A percentile compares a stretch with the other conserved stretches of the same genome.
Evolutionary conservation across 1,140 invertebrate species (phyloP).

Genomic region (Scylla paramamosain): DNA sequence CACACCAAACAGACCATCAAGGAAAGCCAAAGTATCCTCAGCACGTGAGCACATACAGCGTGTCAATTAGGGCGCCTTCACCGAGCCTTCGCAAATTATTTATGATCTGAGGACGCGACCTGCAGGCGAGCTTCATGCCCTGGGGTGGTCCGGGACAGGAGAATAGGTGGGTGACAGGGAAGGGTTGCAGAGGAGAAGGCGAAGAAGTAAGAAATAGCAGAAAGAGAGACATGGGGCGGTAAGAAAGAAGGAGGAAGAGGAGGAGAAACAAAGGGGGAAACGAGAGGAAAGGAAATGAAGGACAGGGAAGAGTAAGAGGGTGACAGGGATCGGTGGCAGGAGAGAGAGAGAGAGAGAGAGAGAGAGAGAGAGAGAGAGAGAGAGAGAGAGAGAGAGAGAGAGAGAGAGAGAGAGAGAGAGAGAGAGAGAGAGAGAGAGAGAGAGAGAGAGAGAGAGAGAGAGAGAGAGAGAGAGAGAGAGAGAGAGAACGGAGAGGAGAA

Average conservation of each 20-base stretch:
- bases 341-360: not conserved
- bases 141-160: conserved; percentile 5
- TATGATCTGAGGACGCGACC: conserved; percentile 45
- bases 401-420: too few relatives aligned
- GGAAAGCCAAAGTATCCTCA: not conserved
- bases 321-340: not conserved
- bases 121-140: conserved; percentile 55
- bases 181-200: too few relatives aligned
- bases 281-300: not conserved
- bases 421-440: too few relatives aligned
- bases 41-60: conserved; percentile 44
- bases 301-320: not conserved
- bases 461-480: too few relatives aligned
- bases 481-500: too few relatives aligned
- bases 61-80: conserved; percentile 58
- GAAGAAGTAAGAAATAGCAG: too few relatives aligned
- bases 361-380: too few relatives aligned
- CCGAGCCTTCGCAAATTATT: conserved; percentile 47
- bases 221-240: not conserved
- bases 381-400: too few relatives aligned
- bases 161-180: not conserved
- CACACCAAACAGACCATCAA: not conserved
- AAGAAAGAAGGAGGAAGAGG: not conserved
- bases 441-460: too few relatives aligned
- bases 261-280: not conserved